Evolutionary conservation across 2,113 vertebrate species (phyloP).

Genomic region (Chloropsis cyanopogon): DNA sequence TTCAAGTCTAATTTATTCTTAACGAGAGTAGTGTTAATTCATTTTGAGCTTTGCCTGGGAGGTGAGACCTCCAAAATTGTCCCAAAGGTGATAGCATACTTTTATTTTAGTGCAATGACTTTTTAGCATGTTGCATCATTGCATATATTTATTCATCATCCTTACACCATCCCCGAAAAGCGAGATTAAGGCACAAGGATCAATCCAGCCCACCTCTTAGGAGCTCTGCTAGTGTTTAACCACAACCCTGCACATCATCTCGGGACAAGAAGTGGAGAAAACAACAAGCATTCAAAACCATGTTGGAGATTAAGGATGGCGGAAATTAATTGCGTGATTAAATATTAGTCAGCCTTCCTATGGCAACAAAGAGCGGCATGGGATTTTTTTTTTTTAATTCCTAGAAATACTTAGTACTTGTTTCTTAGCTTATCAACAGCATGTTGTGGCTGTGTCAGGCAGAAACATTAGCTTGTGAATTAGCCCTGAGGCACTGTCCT

Average conservation of each 20-base stretch:
- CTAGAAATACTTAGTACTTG: constrained; percentile 51
- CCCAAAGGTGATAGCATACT: not conserved
- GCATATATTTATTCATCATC: not conserved
- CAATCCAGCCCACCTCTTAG: not conserved
- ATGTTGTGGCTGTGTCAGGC: constrained; percentile 52
- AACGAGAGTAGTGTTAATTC: not conserved
- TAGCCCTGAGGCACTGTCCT: constrained; percentile 57
- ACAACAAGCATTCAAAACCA: not conserved
- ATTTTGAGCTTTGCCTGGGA: not conserved
- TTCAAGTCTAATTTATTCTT: not conserved
- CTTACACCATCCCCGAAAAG: not conserved
- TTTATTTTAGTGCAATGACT: not conserved
- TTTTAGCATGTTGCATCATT: not conserved
- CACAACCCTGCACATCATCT: not conserved
- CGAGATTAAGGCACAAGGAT: not conserved
- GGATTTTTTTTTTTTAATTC: constrained; percentile 15
- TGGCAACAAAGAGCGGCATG: not conserved
- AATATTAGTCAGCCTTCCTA: not conserved
- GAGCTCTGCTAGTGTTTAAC: not conserved
- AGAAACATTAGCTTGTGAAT: constrained; percentile 54
- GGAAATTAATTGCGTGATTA: not conserved
- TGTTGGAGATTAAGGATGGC: not conserved
- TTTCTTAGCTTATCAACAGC: constrained; percentile 61
- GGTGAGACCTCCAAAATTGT: constrained; percentile 14
- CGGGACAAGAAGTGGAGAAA: not conserved